Percentiles rank a stretch among this genome's conserved stretches.
These are phyloP conservation scores for Augochlora pura DNA, from an alignment of 1,140 invertebrate species.

Conservation along the genomic window DNA sequence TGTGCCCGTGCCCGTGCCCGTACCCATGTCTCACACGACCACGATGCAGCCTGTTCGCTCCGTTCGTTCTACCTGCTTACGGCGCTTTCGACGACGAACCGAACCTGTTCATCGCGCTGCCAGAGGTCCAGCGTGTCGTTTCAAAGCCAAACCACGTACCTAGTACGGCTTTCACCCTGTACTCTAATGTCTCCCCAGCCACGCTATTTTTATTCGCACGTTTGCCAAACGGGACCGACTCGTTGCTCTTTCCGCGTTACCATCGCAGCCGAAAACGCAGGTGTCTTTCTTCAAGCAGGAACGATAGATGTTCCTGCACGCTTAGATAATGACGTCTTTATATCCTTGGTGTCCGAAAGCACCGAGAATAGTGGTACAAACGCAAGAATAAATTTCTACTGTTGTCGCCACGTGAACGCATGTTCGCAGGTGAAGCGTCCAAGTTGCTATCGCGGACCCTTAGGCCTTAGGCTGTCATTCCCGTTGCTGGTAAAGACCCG, in stretches of 20 bases:
- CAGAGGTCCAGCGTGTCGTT: conserved; percentile 52
- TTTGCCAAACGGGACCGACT: no score
- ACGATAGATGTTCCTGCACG: no score
- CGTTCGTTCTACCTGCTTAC: conserved; percentile 52
- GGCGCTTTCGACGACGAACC: conserved; percentile 50
- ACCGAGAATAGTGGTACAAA: no score
- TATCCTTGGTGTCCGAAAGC: no score
- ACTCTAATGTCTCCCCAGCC: not conserved
- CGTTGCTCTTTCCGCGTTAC: no score
- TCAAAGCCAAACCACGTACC: conserved; percentile 27
- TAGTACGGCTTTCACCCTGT: not conserved
- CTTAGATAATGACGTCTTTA: no score
- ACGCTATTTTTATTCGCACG: not conserved
- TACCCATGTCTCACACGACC: no score
- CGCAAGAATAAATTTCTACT: no score
- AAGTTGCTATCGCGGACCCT: not conserved
- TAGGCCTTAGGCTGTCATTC: not conserved
- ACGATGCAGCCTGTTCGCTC: conserved; percentile 11
- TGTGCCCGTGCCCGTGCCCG: no score
- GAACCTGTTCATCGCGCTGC: conserved; percentile 51
- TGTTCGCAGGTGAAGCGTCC: not conserved
- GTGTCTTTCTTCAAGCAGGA: no score
- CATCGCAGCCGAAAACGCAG: no score
- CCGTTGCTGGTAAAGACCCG: conserved; percentile 7
- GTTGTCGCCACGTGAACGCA: not conserved